Evolutionary conservation across 2,797 vertebrate genomes (phyloP), one percentile per base, ranked within the genome.

Genomic region (Menidia menidia): DNA sequence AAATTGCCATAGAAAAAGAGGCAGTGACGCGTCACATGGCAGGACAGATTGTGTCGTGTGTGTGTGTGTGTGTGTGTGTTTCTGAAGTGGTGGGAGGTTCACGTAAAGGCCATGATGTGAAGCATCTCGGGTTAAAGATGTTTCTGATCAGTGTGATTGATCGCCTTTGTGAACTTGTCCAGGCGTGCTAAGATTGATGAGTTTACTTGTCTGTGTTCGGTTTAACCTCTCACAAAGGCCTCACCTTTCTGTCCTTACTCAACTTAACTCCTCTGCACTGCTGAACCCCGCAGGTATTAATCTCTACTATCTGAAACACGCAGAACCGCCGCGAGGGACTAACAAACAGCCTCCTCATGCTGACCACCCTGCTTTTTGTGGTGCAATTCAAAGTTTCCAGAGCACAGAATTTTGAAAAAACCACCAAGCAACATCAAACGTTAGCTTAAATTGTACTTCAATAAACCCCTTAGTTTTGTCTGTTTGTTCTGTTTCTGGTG

Each of bases 141-240:
- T 82, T 87, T 69, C 76, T 76, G 68, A 84, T 84, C 77, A 69
- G 64, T 1, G 73, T 85, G 81, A 86, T 68, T 80, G 73, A 87
- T 77, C 18, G 61, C 16, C 75, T 19, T 45, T 61, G 71, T 81
- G 64, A 81, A 81, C 75, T 73, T 39, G 3, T 42, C 43, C 50
- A n/a, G 18, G 51, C 63, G 33, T 82, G 59, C 66, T 66, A 70
- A 79, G 87, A 88, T 78, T 77, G 75, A 86, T 82, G 80, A 44
- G 55, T 88, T 86, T 77, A 65, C 64, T 75, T 68, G 52, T 65
- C 39, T 11, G 64, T 32, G 51, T 68, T 64, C 58, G 35, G 79
- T 69, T 88, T 88, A 81, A 89, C 86, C 87, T 78, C 78, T 75
- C 60, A 30, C 78, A 55, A 63, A 71, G 53, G 60, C 74, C 71